These are phyloP conservation scores for Gerris buenoi DNA, from an alignment of 1,140 invertebrate genomes.

Conservation along the genomic window DNA sequence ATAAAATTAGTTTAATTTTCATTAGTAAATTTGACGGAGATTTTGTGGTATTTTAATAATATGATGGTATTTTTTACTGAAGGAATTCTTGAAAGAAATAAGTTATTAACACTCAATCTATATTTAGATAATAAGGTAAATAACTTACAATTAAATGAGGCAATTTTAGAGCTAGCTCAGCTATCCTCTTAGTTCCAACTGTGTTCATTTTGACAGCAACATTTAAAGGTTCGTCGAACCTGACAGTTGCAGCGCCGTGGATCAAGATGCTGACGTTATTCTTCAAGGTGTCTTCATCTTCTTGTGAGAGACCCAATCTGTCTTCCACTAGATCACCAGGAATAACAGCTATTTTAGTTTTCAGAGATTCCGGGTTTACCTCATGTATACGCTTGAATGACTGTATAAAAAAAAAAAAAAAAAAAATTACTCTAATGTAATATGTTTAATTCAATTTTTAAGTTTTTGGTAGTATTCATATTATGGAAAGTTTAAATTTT, in stretches of 20 bases:
- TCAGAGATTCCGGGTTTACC: neutral
- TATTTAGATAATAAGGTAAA: too few relatives aligned
- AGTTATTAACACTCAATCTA: too few relatives aligned
- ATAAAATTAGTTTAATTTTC: too few relatives aligned
- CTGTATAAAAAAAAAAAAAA: neutral
- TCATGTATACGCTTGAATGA: neutral
- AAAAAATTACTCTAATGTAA: too few relatives aligned
- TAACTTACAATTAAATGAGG: slow-evolving; percentile 44
- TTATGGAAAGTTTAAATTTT: too few relatives aligned
- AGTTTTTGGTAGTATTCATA: too few relatives aligned
- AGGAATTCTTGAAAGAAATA: too few relatives aligned
- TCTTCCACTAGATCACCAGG: slow-evolving; percentile 38
- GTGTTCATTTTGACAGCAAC: slow-evolving; percentile 59
- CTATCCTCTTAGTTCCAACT: slow-evolving; percentile 52
- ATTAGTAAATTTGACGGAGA: too few relatives aligned
- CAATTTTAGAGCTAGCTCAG: slow-evolving; percentile 58
- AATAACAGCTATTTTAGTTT: too few relatives aligned
- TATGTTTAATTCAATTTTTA: too few relatives aligned
- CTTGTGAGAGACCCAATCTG: slow-evolving; percentile 33
- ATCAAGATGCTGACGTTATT: slow-evolving; percentile 19
- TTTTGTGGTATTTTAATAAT: too few relatives aligned
- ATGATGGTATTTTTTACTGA: too few relatives aligned
- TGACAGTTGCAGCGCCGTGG: slow-evolving; percentile 61
- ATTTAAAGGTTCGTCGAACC: slow-evolving; percentile 58
- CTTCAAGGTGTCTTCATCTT: slow-evolving; percentile 30